Evolutionary conservation across 2,113 vertebrate genomes (phyloP).

Genomic region (Prunella himalayana): DNA sequence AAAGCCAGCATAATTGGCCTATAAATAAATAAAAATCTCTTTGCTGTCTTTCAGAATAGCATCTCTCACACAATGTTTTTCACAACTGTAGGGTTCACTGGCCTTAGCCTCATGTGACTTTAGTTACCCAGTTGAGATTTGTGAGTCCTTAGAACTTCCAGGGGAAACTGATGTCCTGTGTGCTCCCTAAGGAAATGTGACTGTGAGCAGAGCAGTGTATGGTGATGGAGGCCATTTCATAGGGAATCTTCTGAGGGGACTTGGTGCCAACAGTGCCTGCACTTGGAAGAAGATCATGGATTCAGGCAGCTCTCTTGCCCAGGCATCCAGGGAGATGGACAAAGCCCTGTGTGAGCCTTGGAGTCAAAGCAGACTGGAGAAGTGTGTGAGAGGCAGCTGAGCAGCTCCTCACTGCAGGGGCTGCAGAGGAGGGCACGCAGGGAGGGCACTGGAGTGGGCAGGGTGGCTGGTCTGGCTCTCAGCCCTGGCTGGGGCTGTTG

Average conservation of each 20-base stretch:
- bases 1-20: not conserved
- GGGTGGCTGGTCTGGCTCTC: fast-evolving
- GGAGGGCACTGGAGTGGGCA: not conserved
- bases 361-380: fast-evolving
- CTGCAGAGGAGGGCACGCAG: not conserved
- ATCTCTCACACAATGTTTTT: not conserved
- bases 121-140: not conserved
- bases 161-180: not conserved
- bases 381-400: not conserved
- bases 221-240: not conserved
- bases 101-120: not conserved
- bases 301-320: not conserved
- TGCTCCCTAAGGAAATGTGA: not conserved
- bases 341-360: not conserved
- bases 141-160: not conserved
- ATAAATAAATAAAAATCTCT: not conserved
- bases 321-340: not conserved
- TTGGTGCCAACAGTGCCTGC: not conserved
- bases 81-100: not conserved
- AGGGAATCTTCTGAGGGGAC: not conserved
- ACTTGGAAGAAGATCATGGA: not conserved
- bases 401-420: not conserved
- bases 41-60: not conserved
- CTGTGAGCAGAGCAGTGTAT: not conserved
- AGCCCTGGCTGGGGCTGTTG: fast-evolving